These are phyloP conservation scores for Corynorhinus townsendii DNA, from an alignment of 2,113 vertebrate genomes.

Conservation along the genomic window DNA sequence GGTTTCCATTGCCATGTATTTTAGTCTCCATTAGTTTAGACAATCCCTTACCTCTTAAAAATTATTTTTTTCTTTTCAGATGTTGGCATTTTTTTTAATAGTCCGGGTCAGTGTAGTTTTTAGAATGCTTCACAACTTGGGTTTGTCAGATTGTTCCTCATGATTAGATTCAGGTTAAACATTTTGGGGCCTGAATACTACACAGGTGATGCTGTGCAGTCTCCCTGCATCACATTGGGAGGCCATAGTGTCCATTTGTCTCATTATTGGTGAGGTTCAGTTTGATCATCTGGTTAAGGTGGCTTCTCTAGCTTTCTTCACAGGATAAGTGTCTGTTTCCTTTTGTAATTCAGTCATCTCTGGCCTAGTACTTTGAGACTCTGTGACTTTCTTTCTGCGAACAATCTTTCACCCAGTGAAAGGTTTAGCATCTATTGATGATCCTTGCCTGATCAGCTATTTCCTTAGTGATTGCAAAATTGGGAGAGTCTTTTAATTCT, in stretches of 20 bases:
- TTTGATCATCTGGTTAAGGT: not conserved
- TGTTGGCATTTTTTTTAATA: not conserved
- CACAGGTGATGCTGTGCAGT: not conserved
- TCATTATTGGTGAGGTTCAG: not conserved
- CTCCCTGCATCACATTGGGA: not conserved
- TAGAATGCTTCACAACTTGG: not conserved
- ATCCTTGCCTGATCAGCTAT: not conserved
- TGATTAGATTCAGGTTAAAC: not conserved
- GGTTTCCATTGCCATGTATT: not conserved
- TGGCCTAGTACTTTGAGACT: not conserved
- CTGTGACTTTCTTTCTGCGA: not conserved
- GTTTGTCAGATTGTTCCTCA: not conserved
- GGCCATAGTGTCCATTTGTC: not conserved
- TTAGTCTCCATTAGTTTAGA: not conserved
- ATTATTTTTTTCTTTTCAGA: not conserved
- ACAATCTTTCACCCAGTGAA: not conserved
- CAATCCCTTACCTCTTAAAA: not conserved
- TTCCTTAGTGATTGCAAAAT: not conserved
- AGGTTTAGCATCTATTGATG: not conserved
- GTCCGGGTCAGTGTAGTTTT: not conserved
- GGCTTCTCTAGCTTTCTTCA: not conserved
- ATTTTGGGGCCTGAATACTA: not conserved
- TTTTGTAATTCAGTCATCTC: not conserved
- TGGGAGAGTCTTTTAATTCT: not conserved
- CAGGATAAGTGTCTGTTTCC: not conserved